These are phyloP conservation scores for Sinella curviseta DNA, from an alignment of 1,140 invertebrate species.

Conservation along the genomic window DNA sequence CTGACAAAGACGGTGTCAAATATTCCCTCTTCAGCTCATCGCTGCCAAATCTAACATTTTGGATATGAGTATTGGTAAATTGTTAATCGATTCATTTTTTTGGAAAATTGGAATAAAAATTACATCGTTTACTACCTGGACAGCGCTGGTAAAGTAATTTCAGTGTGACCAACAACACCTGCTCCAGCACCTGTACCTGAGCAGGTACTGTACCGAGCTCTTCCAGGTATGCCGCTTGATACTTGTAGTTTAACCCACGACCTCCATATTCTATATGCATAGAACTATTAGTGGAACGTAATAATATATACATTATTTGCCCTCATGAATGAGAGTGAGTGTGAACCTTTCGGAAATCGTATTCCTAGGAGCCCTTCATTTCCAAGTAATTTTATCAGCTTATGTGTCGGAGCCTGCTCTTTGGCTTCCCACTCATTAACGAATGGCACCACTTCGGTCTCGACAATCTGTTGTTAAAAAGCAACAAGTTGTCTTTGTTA, in stretches of 20 bases:
- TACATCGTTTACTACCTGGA: too few species aligned
- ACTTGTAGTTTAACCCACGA: constrained; percentile 62
- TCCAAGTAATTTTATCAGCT: constrained; percentile 61
- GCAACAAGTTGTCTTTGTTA: neutral
- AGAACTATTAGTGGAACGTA: too few species aligned
- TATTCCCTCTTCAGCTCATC: constrained; percentile 62
- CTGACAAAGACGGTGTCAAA: constrained; percentile 60
- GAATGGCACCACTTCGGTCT: constrained; percentile 62
- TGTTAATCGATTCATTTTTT: too few species aligned
- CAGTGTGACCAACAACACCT: constrained; percentile 14
- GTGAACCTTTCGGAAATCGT: constrained; percentile 55
- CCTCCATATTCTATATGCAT: constrained; percentile 60
- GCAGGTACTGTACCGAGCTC: constrained; percentile 54
- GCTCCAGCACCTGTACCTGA: neutral
- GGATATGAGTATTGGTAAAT: too few species aligned
- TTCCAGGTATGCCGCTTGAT: constrained; percentile 61
- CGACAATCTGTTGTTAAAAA: constrained; percentile 53
- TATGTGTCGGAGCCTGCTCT: constrained; percentile 58
- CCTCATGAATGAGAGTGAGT: constrained; percentile 3
- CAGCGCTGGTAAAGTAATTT: constrained; percentile 9
- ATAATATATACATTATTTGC: constrained; percentile 45
- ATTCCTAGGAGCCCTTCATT: constrained; percentile 61
- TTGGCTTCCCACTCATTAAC: constrained; percentile 62
- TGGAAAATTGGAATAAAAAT: too few species aligned
- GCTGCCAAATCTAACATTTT: constrained; percentile 60